Base-by-base conservation (phyloP, 1,140 invertebrate species). In the Anthonomus grandis region DNA sequence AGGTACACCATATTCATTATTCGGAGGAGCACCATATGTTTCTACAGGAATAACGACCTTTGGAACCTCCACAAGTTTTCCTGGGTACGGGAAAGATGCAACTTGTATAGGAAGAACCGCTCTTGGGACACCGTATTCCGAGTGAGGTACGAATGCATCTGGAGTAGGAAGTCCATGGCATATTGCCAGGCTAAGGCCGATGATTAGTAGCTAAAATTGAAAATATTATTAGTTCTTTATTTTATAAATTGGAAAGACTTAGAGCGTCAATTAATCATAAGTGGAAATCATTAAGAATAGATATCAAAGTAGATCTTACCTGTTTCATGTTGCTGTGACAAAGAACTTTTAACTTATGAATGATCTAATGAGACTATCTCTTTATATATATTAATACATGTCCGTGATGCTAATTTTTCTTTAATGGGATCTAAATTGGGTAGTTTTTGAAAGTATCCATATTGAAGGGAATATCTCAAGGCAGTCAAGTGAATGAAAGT, bases 81-180 rank as follows among this genome's bases (percentile, higher is more conserved):
- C 39, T 13, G 50, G 24, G 12, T 8, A 15, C 15, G 25, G 9
- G n/a, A 36, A 17, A 31, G 6, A 10, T 8, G 36, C 10, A n/a
- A 10, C 19, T 1, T 53, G 23, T 44, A 44, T 15, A 5, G 39
- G 38, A 3, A 44, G 39, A 27, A 53, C 25, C 15, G 17, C 15
- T 18, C 45, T 53, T 27, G 50, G 50, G 5, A 53, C 50, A 15
- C 50, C 50, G 17, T 53, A 53, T 36, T 48, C 46, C 15, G 46
- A 31, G 22, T 48, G 46, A 36, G 46, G 46, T 25, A 21, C 37
- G 5, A n/a, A 9, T n/a, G 41, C 2, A 34, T 12, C 10, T 44
- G 18, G 15, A 6, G 37, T 21, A 12, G n/a, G 37, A 8, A 34
- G 46, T 37, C 46, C 25, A 48, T 34, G 15, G 27, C 46, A 48